Evolutionary conservation across 2,888 invertebrate species (phyloP).

Genomic region (Galeopsomyia nigrocyanea): DNA sequence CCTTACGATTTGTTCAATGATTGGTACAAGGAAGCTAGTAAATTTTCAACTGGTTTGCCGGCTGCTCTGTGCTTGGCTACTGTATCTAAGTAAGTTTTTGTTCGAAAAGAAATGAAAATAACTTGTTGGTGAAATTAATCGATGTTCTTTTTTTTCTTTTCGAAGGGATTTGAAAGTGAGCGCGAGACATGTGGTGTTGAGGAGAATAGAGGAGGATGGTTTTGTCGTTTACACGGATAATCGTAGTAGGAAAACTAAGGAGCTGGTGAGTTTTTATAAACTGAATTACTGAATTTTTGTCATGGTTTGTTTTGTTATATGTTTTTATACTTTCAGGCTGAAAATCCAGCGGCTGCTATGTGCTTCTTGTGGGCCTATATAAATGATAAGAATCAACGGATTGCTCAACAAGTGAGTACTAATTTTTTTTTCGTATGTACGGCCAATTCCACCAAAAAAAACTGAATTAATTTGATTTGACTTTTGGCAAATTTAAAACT

Average conservation of each 20-base stretch:
- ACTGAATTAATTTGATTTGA: too few species aligned
- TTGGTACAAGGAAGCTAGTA: conserved; percentile 67
- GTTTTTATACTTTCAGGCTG: conserved; percentile 59
- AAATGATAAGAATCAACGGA: conserved; percentile 55
- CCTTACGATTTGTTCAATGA: conserved; percentile 69
- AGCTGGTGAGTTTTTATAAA: conserved; percentile 65
- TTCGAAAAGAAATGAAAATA: background rate
- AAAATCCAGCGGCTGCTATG: conserved; percentile 67
- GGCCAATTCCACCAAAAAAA: too few species aligned
- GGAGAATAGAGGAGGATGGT: conserved; percentile 68
- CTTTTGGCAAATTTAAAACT: too few species aligned
- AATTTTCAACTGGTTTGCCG: conserved; percentile 52
- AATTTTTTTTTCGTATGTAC: background rate
- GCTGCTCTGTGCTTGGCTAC: conserved; percentile 68
- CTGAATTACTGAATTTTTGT: background rate
- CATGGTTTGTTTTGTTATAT: background rate
- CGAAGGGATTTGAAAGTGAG: conserved; percentile 64
- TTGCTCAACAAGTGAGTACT: conserved; percentile 60
- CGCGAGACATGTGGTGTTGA: conserved; percentile 65
- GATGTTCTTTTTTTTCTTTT: background rate
- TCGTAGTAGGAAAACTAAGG: conserved; percentile 67
- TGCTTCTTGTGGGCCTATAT: conserved; percentile 68
- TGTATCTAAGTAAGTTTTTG: conserved; percentile 61
- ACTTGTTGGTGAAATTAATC: background rate
- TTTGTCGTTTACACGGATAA: conserved; percentile 70